A percentile compares a stretch with the other conserved stretches of the same genome.
Evolutionary conservation across 1,140 invertebrate genomes (phyloP).

Genomic region (Branchinecta lynchi): DNA sequence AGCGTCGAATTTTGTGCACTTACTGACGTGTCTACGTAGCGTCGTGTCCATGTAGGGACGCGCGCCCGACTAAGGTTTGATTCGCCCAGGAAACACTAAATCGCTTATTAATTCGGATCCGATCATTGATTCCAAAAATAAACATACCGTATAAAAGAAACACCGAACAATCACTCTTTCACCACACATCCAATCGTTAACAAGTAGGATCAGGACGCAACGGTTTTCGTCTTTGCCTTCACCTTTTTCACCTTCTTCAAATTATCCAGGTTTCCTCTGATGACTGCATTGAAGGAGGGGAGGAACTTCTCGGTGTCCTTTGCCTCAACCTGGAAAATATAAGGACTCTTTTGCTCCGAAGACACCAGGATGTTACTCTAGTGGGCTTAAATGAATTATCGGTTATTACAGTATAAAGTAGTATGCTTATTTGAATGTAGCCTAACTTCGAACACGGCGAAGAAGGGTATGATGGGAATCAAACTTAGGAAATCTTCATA

Average conservation of each 20-base stretch:
- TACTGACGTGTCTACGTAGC: too few relatives aligned
- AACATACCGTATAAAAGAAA: too few relatives aligned
- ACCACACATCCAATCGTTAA: too few relatives aligned
- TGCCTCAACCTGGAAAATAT: neutral
- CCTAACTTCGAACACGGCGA: neutral
- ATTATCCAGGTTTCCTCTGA: neutral
- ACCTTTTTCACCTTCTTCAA: slow-evolving; percentile 2
- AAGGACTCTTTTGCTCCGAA: neutral
- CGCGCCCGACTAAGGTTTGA: too few relatives aligned
- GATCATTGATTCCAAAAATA: too few relatives aligned
- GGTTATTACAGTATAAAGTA: neutral
- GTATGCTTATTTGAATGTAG: too few relatives aligned
- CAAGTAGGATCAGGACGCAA: neutral
- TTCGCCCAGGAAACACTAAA: too few relatives aligned
- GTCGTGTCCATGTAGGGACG: too few relatives aligned
- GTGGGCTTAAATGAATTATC: neutral
- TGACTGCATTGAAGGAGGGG: neutral
- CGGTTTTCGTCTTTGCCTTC: neutral
- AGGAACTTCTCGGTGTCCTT: neutral
- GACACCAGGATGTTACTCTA: neutral
- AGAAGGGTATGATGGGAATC: neutral
- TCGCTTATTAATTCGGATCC: too few relatives aligned
- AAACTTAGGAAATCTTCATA: neutral
- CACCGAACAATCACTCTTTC: too few relatives aligned
- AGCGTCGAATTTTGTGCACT: too few relatives aligned